Percentiles rank a stretch among this genome's conserved stretches.
These are phyloP conservation scores for Agrilus planipennis DNA, from an alignment of 1,140 invertebrate genomes.

Conservation along the genomic window DNA sequence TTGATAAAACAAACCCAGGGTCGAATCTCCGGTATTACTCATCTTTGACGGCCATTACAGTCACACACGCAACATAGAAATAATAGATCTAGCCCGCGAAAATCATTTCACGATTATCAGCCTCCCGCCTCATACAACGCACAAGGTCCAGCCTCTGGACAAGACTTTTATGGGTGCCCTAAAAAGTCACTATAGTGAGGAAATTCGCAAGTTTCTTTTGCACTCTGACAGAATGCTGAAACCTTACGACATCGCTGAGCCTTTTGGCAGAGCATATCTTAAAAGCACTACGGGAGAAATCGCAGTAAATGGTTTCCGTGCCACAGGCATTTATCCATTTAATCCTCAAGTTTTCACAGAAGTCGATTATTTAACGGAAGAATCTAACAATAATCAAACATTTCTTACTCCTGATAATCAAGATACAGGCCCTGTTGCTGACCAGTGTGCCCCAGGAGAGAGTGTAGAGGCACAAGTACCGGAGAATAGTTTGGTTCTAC, in stretches of 20 bases:
- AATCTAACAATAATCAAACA: no score
- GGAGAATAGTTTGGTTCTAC: no score
- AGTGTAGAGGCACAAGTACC: no score
- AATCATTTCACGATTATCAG: constrained; percentile 21
- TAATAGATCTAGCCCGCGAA: constrained; percentile 18
- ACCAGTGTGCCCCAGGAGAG: no score
- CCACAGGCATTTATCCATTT: constrained; percentile 31
- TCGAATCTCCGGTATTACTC: constrained; percentile 18
- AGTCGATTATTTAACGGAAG: no score
- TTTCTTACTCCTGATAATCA: no score
- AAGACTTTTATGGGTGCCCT: constrained; percentile 20
- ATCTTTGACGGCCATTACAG: constrained; percentile 22
- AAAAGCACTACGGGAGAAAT: background rate
- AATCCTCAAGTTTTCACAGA: constrained; percentile 29
- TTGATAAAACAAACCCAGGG: constrained; percentile 15
- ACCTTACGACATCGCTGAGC: constrained; percentile 5
- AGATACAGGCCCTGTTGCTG: no score
- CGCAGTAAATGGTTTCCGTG: constrained; percentile 26
- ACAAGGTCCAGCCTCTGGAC: constrained; percentile 29
- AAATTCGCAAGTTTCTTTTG: constrained; percentile 7
- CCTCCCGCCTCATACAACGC: constrained; percentile 27
- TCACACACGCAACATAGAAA: constrained; percentile 23
- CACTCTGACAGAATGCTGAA: constrained; percentile 4
- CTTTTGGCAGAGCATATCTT: constrained; percentile 5
- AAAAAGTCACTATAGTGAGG: constrained; percentile 14